Evolutionary conservation across 1,140 invertebrate species (phyloP).

Genomic region (Nasonia longicornis): DNA sequence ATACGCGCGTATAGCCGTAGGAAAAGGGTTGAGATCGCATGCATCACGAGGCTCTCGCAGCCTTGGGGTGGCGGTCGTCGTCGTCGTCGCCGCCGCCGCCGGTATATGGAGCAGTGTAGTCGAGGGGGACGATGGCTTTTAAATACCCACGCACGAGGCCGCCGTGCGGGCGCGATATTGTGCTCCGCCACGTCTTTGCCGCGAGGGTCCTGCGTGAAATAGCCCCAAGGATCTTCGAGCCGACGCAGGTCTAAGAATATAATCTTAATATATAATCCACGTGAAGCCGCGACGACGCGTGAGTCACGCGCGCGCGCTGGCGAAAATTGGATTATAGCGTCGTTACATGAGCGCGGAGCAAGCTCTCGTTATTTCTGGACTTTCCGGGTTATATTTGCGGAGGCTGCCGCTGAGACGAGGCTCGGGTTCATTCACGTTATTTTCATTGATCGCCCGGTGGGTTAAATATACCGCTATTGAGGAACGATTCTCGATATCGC

Average conservation of each 20-base stretch:
- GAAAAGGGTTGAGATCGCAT: conserved; percentile 11
- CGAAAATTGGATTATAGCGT: background rate
- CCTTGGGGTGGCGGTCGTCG: background rate
- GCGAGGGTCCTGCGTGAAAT: conserved; percentile 1
- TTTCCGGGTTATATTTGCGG: background rate
- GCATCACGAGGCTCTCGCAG: too few species aligned
- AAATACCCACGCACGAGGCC: conserved; percentile 8
- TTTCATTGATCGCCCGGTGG: background rate
- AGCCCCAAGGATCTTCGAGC: background rate
- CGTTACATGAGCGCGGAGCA: too few species aligned
- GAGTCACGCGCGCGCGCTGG: background rate
- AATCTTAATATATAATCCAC: conserved; percentile 15
- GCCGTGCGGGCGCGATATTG: background rate
- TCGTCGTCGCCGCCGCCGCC: background rate
- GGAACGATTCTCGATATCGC: too few species aligned
- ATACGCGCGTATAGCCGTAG: background rate
- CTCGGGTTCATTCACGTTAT: background rate
- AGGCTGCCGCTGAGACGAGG: background rate
- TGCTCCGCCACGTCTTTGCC: background rate
- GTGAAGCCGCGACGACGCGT: conserved; percentile 6
- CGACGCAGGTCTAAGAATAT: background rate
- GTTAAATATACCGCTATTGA: too few species aligned
- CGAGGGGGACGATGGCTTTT: conserved; percentile 22
- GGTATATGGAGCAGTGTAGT: background rate
- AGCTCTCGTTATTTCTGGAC: background rate